These are phyloP conservation scores for Drosophila obscura DNA, from an alignment of 1,140 invertebrate genomes.

Conservation along the genomic window DNA sequence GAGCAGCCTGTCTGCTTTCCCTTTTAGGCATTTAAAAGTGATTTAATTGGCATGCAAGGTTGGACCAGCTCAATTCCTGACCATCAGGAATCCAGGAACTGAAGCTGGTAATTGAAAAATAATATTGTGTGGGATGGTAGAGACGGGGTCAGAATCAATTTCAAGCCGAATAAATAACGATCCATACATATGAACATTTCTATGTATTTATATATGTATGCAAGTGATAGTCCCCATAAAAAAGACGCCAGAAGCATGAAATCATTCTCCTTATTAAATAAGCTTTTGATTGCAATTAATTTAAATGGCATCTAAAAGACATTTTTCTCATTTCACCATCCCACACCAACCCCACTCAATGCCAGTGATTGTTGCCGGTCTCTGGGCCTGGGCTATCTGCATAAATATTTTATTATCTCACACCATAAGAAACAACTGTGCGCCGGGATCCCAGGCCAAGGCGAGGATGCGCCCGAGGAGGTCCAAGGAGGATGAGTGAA, in stretches of 20 bases:
- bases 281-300: conserved; percentile 65
- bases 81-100: conserved; percentile 1
- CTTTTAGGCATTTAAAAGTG: conserved; percentile 27
- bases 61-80: background rate
- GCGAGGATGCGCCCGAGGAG: background rate
- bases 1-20: conserved; percentile 16
- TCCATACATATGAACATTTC: background rate
- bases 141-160: background rate
- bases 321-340: conserved; percentile 35
- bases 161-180: conserved; percentile 1
- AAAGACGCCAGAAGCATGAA: conserved; percentile 10
- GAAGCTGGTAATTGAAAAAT: conserved; percentile 37
- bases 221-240: background rate
- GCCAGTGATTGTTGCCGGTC: conserved; percentile 68
- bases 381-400: conserved; percentile 54
- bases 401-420: conserved; percentile 81
- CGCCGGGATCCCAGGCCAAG: conserved; percentile 27
- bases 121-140: conserved; percentile 21
- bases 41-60: conserved; percentile 38
- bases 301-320: conserved; percentile 74
- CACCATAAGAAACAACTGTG: conserved; percentile 54
- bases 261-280: conserved; percentile 28
- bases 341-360: conserved; percentile 49
- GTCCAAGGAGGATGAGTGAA: conserved; percentile 7
- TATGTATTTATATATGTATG: too few species aligned